Conservation (phyloP, 2,888 invertebrate species). For the Melangyna quadrimaculata region DNA sequence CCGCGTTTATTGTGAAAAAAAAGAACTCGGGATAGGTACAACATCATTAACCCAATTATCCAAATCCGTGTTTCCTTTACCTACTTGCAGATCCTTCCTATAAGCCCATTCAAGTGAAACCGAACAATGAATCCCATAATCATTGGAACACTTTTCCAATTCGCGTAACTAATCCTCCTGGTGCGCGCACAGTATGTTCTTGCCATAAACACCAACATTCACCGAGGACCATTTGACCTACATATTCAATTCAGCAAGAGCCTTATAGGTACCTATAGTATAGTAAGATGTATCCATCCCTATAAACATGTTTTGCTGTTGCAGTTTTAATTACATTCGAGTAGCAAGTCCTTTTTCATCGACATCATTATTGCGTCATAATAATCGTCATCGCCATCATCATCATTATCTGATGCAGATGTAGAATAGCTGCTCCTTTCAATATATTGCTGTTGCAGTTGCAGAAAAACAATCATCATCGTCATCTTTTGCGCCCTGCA, state of each 20-base stretch:
- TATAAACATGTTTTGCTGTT: slow-evolving; percentile 12
- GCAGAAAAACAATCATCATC: slow-evolving; percentile 48
- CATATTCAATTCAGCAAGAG: not conserved
- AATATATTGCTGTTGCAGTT: not conserved
- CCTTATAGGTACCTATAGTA: not conserved
- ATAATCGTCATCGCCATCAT: slow-evolving; percentile 21
- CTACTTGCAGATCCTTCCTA: not conserved
- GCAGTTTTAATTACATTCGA: slow-evolving; percentile 68
- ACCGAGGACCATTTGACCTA: slow-evolving; percentile 26
- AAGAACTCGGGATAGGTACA: not conserved
- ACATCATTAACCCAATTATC: slow-evolving; percentile 43
- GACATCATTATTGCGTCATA: slow-evolving; percentile 22
- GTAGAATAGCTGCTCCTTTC: slow-evolving; percentile 10
- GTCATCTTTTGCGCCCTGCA: not conserved
- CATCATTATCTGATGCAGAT: not conserved
- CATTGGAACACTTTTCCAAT: slow-evolving; percentile 62
- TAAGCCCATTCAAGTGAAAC: slow-evolving; percentile 54
- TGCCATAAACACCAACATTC: slow-evolving; percentile 48
- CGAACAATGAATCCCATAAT: slow-evolving; percentile 57
- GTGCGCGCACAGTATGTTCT: slow-evolving; percentile 15
- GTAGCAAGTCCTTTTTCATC: slow-evolving; percentile 47
- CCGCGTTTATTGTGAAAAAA: not conserved
- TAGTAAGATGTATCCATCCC: not conserved
- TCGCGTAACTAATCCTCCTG: slow-evolving; percentile 55
- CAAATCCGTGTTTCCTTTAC: slow-evolving; percentile 18